Evolutionary conservation across 2,113 vertebrate species (phyloP), one percentile per base, ranked within the genome.

Genomic region (Misgurnus anguillicaudatus): DNA sequence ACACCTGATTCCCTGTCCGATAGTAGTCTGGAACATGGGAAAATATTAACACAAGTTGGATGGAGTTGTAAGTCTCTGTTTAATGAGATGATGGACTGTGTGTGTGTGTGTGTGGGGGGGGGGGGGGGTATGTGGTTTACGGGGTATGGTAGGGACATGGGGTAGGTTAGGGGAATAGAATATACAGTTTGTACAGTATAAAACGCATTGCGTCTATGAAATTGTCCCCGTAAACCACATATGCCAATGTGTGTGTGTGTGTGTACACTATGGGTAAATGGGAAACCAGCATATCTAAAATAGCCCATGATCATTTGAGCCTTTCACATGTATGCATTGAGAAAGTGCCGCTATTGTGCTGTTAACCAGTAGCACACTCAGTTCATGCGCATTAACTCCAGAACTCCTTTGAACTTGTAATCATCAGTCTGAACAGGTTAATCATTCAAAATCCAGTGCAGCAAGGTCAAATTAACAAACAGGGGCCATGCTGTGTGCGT

Each of bases 321-420:
- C 17, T 63, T 80, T 67, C 78, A 58, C 11, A 42, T 63, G 66
- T 42, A 45, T 7, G 41, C 17, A 60, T 19, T 31, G n/a, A 58
- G 48, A 38, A 17, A 70, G 51, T 72, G 8, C 39, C 17, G 14
- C 10, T 47, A 41, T 19, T 2, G 60, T 75, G 58, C 88, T 87
- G 85, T 91, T 90, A 91, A 91, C 89, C 88, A 89, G 89, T 90
- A 90, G 91, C 90, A 88, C 88, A 89, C 89, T 90, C 89, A 85
- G 86, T 87, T 79, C 87, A 88, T 90, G 89, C 87, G 87, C 89
- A 80, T 93, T 92, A 92, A 92, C 91, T 79, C 87, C 82, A 84
- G 82, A 89, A 88, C 83, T 87, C 89, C 87, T 93, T 93, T 93
- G 89, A 93, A 90, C 89, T 92, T 93, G 91, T 93, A 93, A 92